Conservation (phyloP, 2,888 invertebrate species). For the Idaea dimidiata region DNA sequence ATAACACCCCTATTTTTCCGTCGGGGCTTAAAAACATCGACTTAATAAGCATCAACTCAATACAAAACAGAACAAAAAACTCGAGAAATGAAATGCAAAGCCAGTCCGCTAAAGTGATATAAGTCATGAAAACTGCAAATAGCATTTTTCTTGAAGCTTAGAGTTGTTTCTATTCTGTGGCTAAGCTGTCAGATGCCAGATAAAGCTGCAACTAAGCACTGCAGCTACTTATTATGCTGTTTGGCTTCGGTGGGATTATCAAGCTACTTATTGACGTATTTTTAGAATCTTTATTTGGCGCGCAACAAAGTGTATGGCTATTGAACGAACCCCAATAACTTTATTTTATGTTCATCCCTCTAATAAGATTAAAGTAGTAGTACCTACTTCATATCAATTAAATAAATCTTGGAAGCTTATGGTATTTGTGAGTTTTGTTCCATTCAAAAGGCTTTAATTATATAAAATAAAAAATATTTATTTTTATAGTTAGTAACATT, state of each 20-base stretch:
- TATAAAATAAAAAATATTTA: too few species aligned
- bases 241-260: conserved; percentile 21
- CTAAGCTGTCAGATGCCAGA: conserved; percentile 17
- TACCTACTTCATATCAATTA: too few species aligned
- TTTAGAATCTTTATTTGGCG: background rate
- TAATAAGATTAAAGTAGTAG: too few species aligned
- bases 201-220: conserved; percentile 14
- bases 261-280: conserved; percentile 16
- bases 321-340: too few species aligned
- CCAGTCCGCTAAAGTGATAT: conserved; percentile 24
- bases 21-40: background rate
- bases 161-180: background rate
- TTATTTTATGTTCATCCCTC: too few species aligned
- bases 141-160: conserved; percentile 14
- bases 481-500: too few species aligned
- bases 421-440: too few species aligned
- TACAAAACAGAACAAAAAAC: background rate
- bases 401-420: too few species aligned
- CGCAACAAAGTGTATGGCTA: too few species aligned
- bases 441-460: too few species aligned
- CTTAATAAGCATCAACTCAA: background rate
- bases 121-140: conserved; percentile 22
- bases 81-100: conserved; percentile 12
- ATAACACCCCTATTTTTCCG: too few species aligned
- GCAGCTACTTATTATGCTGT: conserved; percentile 8